Base-by-base conservation (phyloP, 1,140 invertebrate genomes). In the Panagrolaimus sp. region DNA sequence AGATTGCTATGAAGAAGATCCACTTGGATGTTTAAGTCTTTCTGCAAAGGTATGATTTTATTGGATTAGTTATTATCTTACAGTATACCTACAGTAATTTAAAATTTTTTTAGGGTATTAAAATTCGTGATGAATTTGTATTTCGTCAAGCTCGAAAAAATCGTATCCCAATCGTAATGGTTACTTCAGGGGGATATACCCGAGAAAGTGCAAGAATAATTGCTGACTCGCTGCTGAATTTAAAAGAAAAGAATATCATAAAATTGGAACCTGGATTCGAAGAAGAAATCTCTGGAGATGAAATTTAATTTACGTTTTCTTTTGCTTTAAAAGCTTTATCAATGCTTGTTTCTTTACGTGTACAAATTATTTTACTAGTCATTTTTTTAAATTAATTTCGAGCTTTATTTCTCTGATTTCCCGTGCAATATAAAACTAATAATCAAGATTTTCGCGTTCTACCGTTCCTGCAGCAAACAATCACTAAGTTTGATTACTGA, bases 151-250 rank as follows among this genome's bases (percentile, higher is more conserved):
- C 89, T 45, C 85, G 87, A 68, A 72, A 87, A 7, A 79, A 87
- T 15, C 81, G 86, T 12, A 89, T 92, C 71, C 91, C 91, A 1
- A 89, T 93, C 52, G 88, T 91, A 1, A 93, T 93, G 91, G 80
- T 93, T 17, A 91, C 91, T 0, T 92, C 91, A 81, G 92, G 92
- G 9, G 92, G 92, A 0, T 93, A 93, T 84, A 86, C 89, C 55
- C 87, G 88, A 69, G 85, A 86, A 67, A 91, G 90, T 1, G 91
- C 91, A 1, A 84, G 85, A 73, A 88, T 93, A 68, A 92, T 93
- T 65, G 89, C 91, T 0, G 88, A 90, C 77, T 92, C 90, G 8
- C 90, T 92, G 71, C 81, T 89, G 24, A 92, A 92, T 85, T 85
- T 92, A 9, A 69, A 74, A 32, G 63, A 68, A 7, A 72, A 80